Evolutionary conservation across 2,888 invertebrate genomes (phyloP), one percentile per base, ranked within the genome.

Genomic region (Scrobipalpa atriplicella): DNA sequence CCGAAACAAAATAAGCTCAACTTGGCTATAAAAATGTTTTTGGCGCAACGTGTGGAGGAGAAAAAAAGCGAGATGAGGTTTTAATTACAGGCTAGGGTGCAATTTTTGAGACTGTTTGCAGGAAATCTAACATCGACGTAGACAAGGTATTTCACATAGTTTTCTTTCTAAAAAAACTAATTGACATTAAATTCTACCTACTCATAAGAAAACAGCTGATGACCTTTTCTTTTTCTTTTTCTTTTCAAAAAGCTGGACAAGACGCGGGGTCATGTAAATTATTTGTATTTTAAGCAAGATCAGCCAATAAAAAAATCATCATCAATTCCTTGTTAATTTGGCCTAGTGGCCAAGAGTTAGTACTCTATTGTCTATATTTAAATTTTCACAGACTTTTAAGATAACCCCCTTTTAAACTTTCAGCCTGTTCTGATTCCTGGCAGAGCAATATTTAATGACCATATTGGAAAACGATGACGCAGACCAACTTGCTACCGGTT

Each of bases 1-100:
- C 77, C 79, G 78, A 77, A 82, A 87, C 87, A 89, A 87, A 88
- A 87, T 75, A 75, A 71, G 73, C 85, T 80, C 77, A 82, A 81
- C 78, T 82, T 79, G 74, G 74, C 78, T 79, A 80, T 81, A 82
- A 83, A 86, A 87, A 85, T 3, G 78, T 84, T 87, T 83, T 82
- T 72, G 82, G 82, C 78, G 72, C 75, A 82, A 80, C 78, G 78
- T 71, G 69, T 70, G 66, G 61, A 68, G 66, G 73, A 71, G 73
- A 74, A 74, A 73, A 54, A 56, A 21, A 19, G 54, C 69, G 69
- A 73, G 74, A 76, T 78, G 75, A 70, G 71, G 72, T 76, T 77
- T 70, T 73, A 73, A 76, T 77, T 74, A 73, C 60, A 63, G 64
- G 68, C 68, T 39, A 11, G 21, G 58, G 38, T 56, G 38, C 64